Evolutionary conservation across 1,140 invertebrate species (phyloP).

Genomic region (Pachypeltis micranthus): DNA sequence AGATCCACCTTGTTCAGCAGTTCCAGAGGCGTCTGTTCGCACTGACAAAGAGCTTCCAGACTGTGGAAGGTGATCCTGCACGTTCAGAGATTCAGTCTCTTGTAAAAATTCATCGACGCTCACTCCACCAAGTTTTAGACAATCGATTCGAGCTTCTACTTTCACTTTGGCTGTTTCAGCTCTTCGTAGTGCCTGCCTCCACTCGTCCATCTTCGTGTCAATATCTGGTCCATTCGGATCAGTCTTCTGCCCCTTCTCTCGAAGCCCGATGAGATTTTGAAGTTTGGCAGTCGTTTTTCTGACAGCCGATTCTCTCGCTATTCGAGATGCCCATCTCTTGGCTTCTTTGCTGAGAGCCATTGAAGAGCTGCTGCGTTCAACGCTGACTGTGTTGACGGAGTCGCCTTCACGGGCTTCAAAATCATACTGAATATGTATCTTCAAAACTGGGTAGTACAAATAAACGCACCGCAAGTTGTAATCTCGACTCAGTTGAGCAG

Average conservation of each 20-base stretch:
- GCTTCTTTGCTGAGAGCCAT: slow-evolving; percentile 75
- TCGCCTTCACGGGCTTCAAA: slow-evolving; percentile 89
- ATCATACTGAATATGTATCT: slow-evolving; percentile 86
- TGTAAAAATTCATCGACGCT: slow-evolving; percentile 85
- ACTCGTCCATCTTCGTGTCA: slow-evolving; percentile 83
- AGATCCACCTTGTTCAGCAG: slow-evolving; percentile 66
- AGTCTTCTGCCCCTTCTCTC: slow-evolving; percentile 73
- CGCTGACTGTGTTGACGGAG: slow-evolving; percentile 57
- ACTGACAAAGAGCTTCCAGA: slow-evolving; percentile 73
- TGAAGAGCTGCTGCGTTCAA: slow-evolving; percentile 58
- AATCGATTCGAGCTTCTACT: slow-evolving; percentile 80
- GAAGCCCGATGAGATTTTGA: slow-evolving; percentile 55
- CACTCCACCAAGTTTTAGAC: slow-evolving; percentile 70
- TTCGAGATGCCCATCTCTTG: slow-evolving; percentile 71
- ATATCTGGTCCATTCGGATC: slow-evolving; percentile 78
- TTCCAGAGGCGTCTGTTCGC: slow-evolving; percentile 62
- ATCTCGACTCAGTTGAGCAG: slow-evolving; percentile 73
- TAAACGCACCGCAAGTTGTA: slow-evolving; percentile 90
- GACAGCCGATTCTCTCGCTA: slow-evolving; percentile 72
- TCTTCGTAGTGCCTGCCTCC: slow-evolving; percentile 66
- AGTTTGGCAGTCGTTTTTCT: slow-evolving; percentile 65
- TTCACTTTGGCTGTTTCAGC: slow-evolving; percentile 83
- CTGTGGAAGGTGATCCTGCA: slow-evolving; percentile 69
- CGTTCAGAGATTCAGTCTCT: slow-evolving; percentile 66
- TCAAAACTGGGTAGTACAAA: slow-evolving; percentile 83